A percentile compares a stretch with the other conserved stretches of the same genome.
phyloP scores from a whole-genome alignment of 2,888 invertebrate genomes.

The Hoplodrina ambigua region DNA sequence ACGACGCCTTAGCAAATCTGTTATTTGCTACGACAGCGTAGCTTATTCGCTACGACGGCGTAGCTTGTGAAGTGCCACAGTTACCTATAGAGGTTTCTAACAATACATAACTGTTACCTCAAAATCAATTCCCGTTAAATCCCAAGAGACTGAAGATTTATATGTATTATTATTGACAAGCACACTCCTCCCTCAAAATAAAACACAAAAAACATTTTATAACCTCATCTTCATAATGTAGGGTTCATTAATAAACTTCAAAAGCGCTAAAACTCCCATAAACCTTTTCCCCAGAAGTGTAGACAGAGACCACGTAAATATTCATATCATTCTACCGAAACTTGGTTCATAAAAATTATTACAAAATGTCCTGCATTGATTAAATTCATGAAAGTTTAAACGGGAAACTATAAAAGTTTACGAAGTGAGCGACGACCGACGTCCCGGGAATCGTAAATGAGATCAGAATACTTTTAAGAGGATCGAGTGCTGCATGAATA shows the following conservation, averaged over 20 bases:
- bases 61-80: background rate
- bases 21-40: conserved; percentile 30
- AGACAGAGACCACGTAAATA: conserved; percentile 67
- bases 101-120: background rate
- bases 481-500: conserved; percentile 54
- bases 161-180: background rate
- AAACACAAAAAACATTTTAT: conserved; percentile 27
- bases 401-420: conserved; percentile 84
- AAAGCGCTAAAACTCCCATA: conserved; percentile 43
- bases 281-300: conserved; percentile 46
- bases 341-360: conserved; percentile 80
- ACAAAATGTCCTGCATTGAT: conserved; percentile 79
- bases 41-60: conserved; percentile 30
- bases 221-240: conserved; percentile 24
- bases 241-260: conserved; percentile 46
- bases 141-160: background rate
- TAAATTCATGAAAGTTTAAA: conserved; percentile 82
- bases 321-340: conserved; percentile 72
- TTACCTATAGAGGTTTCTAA: background rate
- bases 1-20: conserved; percentile 23
- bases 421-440: conserved; percentile 72
- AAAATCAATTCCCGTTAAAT: too few species aligned
- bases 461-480: conserved; percentile 67
- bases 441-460: conserved; percentile 78
- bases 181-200: background rate